Conservation (phyloP, 2,113 vertebrate species). For the Mungos mungo region DNA sequence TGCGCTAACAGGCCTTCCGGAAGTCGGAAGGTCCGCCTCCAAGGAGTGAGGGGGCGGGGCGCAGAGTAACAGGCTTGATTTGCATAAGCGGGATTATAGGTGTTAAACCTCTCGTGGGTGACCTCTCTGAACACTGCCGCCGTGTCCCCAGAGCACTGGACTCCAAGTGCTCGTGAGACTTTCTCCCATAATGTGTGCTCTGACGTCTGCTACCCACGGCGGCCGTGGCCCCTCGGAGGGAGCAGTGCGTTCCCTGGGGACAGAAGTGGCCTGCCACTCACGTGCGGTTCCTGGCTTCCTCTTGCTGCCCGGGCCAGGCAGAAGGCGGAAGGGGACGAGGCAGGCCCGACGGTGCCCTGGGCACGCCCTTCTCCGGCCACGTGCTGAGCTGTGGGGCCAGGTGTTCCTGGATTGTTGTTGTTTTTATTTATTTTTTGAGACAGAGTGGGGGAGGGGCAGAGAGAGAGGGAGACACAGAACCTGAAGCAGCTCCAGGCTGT, state of each 20-base stretch:
- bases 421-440: background rate
- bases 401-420: too few species aligned
- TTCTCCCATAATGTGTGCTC: background rate
- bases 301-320: background rate
- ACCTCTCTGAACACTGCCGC: background rate
- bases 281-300: background rate
- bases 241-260: too few species aligned
- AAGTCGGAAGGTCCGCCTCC: background rate
- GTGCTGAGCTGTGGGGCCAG: accelerated
- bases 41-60: background rate
- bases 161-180: background rate
- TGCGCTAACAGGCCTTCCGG: background rate
- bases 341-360: background rate
- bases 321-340: too few species aligned
- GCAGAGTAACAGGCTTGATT: too few species aligned
- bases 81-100: too few species aligned
- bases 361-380: background rate
- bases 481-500: too few species aligned
- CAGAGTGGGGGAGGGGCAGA: too few species aligned
- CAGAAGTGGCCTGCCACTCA: too few species aligned
- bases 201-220: too few species aligned
- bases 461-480: too few species aligned
- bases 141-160: background rate
- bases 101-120: background rate
- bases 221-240: background rate